Evolutionary conservation across 2,888 invertebrate species (phyloP).

Genomic region (Ectropis crepuscularia): DNA sequence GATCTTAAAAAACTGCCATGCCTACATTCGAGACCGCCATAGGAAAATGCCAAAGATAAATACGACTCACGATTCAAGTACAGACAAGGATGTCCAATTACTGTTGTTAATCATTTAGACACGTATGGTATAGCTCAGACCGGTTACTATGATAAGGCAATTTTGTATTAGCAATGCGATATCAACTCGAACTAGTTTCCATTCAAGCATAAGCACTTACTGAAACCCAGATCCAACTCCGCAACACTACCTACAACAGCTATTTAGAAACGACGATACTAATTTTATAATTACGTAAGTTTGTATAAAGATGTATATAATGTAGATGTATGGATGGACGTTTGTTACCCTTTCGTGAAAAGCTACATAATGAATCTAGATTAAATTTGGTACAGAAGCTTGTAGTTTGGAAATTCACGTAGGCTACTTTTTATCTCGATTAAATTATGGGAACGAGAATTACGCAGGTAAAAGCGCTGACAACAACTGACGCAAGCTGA

Average conservation of each 20-base stretch:
- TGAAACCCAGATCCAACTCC: background rate
- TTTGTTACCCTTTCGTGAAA: no score
- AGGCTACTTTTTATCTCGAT: no score
- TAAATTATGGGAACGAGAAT: no score
- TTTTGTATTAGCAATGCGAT: constrained; percentile 12
- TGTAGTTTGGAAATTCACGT: no score
- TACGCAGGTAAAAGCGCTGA: no score
- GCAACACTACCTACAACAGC: background rate
- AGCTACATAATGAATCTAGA: no score
- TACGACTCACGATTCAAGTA: constrained; percentile 49
- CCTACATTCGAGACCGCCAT: constrained; percentile 50
- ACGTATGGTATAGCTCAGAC: constrained; percentile 44
- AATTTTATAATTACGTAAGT: no score
- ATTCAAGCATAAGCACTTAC: constrained; percentile 3
- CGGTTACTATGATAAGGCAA: constrained; percentile 35
- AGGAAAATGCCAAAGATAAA: constrained; percentile 64
- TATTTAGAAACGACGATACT: no score
- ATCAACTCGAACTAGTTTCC: constrained; percentile 9
- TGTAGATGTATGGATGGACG: no score
- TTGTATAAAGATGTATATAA: no score
- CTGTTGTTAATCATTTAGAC: constrained; percentile 56
- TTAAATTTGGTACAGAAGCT: no score
- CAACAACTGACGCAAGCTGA: no score
- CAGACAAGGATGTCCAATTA: constrained; percentile 54
- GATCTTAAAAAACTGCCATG: constrained; percentile 63